Conservation (phyloP, 1,140 invertebrate species). For the Lepidostoma basale region DNA sequence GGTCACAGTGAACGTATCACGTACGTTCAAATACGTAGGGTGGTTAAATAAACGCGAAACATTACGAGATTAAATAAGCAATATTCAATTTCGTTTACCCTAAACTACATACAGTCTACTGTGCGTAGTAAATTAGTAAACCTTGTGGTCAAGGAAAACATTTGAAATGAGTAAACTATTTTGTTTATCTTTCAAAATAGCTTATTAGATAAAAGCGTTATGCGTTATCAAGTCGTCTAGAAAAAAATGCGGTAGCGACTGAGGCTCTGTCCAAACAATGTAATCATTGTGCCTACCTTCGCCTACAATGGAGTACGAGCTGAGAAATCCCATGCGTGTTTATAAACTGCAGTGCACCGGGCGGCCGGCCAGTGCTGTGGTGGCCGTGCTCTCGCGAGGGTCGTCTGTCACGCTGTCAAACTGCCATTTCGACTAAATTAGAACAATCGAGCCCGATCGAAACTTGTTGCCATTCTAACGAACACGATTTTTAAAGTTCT, state of each 20-base stretch:
- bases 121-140: too few species aligned
- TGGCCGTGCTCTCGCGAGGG: conserved; percentile 11
- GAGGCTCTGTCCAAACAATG: conserved; percentile 18
- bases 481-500: conserved; percentile 5
- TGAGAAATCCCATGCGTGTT: conserved; percentile 11
- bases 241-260: conserved; percentile 24
- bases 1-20: too few species aligned
- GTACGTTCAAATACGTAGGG: too few species aligned
- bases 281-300: conserved; percentile 23
- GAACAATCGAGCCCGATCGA: conserved; percentile 20
- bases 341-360: conserved; percentile 30
- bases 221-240: conserved; percentile 10
- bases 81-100: too few species aligned
- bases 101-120: too few species aligned
- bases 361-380: conserved; percentile 10
- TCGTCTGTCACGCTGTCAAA: not conserved
- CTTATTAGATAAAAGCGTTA: not conserved
- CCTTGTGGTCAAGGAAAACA: too few species aligned
- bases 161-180: too few species aligned
- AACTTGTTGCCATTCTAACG: conserved; percentile 7
- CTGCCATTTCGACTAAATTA: conserved; percentile 18
- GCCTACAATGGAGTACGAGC: not conserved
- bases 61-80: too few species aligned
- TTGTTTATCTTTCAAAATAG: not conserved
- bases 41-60: too few species aligned